A percentile compares a stretch with the other conserved stretches of the same genome.
Conservation (phyloP, 2,888 invertebrate species). For the Mimumesa dahlbomi region DNA sequence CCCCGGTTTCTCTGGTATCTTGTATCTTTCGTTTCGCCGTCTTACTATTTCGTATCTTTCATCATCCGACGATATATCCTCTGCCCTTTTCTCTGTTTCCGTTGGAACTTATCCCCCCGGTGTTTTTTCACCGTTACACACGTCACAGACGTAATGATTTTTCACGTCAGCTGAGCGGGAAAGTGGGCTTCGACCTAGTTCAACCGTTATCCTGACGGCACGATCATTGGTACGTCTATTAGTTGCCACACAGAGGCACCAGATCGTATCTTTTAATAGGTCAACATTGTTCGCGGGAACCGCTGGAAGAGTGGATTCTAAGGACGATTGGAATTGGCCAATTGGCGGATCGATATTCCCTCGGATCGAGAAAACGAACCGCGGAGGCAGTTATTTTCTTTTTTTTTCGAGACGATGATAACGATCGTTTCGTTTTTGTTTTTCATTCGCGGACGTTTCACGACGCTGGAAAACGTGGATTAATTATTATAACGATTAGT, state of each 20-base stretch:
- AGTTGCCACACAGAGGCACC: slow-evolving; percentile 20
- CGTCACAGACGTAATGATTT: slow-evolving; percentile 44
- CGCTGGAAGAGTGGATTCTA: slow-evolving; percentile 31
- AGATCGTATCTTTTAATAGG: slow-evolving; percentile 50
- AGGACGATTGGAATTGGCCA: neutral
- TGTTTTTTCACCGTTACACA: neutral
- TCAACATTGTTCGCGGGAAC: slow-evolving; percentile 33
- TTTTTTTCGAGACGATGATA: no score
- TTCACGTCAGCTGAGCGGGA: slow-evolving; percentile 42
- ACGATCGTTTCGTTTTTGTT: no score
- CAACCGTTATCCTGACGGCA: slow-evolving; percentile 35
- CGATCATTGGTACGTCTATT: slow-evolving; percentile 39
- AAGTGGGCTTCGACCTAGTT: slow-evolving; percentile 41
- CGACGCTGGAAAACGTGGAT: no score
- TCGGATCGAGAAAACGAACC: no score
- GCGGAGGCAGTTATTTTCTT: no score
- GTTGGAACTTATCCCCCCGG: neutral
- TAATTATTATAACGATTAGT: no score
- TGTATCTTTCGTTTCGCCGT: neutral
- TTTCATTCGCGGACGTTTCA: no score
- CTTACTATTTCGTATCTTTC: neutral
- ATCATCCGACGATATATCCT: neutral
- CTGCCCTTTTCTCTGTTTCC: neutral
- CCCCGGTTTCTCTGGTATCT: neutral
- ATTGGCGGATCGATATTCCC: no score